Base-by-base conservation (phyloP, 1,140 invertebrate species). In the Aphelenchoides avenae region DNA sequence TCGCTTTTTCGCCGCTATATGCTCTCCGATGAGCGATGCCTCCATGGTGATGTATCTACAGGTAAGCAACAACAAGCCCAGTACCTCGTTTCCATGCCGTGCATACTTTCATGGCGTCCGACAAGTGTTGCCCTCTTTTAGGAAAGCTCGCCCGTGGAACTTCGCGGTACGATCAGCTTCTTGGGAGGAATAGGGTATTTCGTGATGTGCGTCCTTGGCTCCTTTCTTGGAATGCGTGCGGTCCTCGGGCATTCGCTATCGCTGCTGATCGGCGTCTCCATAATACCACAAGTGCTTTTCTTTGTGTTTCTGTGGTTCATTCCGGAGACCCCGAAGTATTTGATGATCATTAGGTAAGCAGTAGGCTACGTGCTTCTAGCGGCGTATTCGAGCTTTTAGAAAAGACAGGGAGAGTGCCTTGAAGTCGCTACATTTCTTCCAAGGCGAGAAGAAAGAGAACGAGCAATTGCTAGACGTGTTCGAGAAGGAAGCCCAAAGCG, bases 171-270 rank as follows among this genome's bases (percentile, higher is more conserved):
- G 36, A 47, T 70, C 15, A 57, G 48, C 26, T 70, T 70, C 34
- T 42, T 70, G 2, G 71, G 69, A 15, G 67, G 71, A 36, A 69
- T 69, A 24, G 66, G 66, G 11, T 69, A 69, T 30, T 65, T 59
- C n/a, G 37, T 56, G 22, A 71, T 65, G 60, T 71, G 68, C 31
- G 55, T 69, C 3, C 59, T 71, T 4, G 66, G 66, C 24, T 52
- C 66, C 66, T 52, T 69, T n/a, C 42, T 69, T 6, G 66, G 66
- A 40, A 70, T 69, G 66, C 44, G 53, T 18, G 42, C 55, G 29
- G 66, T 69, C 3, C 56, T 69, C 13, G 66, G 66, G 9, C 52
- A 67, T 13, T 68, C 68, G 24, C 51, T 69, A 6, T 34, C 52
- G 7, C 52, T 51, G 18, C 31, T 69, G 18, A 52, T 69, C 18